phyloP scores from a whole-genome alignment of 2,113 vertebrate species.

The Agapornis roseicollis region DNA sequence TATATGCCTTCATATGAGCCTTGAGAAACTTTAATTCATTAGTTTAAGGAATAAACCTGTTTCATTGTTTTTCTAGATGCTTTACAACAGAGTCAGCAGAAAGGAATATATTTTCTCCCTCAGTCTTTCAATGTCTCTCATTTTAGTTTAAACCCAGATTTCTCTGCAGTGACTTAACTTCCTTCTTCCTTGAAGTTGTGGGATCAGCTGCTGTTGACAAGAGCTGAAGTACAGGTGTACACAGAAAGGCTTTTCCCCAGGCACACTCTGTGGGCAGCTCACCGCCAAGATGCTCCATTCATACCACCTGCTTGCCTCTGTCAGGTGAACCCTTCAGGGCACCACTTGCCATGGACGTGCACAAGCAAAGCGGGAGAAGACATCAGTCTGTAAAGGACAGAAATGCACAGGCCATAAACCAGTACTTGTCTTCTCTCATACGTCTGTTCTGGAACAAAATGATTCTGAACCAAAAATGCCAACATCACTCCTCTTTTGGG shows the following conservation, averaged over 20 bases:
- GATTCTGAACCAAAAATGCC: neutral
- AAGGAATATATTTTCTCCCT: neutral
- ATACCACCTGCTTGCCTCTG: accelerated
- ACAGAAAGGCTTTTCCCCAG: neutral
- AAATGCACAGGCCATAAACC: neutral
- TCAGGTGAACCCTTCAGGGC: neutral
- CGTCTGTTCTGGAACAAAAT: neutral
- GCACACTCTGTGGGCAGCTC: neutral
- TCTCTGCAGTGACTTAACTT: neutral
- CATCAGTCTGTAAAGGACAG: neutral
- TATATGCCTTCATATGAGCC: neutral
- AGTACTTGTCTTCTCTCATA: neutral
- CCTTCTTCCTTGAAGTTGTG: neutral
- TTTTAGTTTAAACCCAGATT: neutral
- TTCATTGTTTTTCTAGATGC: neutral
- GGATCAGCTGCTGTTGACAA: neutral
- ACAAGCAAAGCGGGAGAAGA: neutral
- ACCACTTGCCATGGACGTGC: accelerated
- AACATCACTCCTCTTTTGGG: neutral
- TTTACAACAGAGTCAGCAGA: neutral
- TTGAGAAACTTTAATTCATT: neutral
- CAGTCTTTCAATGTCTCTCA: neutral
- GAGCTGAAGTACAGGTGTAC: neutral
- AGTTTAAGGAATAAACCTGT: neutral
- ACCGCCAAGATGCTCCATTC: accelerated